These are phyloP conservation scores for Idaea dimidiata DNA, from an alignment of 2,888 invertebrate species.

Conservation along the genomic window DNA sequence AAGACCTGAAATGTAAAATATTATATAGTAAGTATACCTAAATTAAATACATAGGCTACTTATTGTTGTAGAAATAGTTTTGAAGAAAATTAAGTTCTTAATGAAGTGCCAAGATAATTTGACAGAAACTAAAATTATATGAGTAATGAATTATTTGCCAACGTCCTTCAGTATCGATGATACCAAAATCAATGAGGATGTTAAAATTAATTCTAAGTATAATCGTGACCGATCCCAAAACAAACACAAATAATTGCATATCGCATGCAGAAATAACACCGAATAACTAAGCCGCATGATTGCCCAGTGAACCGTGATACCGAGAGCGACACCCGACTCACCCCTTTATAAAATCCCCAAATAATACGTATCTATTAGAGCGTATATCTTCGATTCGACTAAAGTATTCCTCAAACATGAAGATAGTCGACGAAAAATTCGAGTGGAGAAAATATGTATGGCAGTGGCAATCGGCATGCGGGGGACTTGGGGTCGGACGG, in stretches of 20 bases:
- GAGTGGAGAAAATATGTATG: constrained; percentile 78
- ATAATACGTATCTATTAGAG: constrained; percentile 78
- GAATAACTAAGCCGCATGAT: constrained; percentile 48
- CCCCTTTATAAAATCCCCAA: constrained; percentile 65
- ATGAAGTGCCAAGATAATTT: no score
- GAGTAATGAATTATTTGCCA: no score
- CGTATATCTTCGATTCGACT: constrained; percentile 76
- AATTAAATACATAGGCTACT: no score
- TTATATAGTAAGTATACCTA: no score
- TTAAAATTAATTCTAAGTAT: neutral
- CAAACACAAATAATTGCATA: constrained; percentile 47
- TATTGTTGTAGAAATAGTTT: no score
- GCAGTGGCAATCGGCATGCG: constrained; percentile 67
- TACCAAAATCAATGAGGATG: neutral
- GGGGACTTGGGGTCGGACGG: constrained; percentile 55
- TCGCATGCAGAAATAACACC: constrained; percentile 53
- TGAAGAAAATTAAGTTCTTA: no score
- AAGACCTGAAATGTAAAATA: no score
- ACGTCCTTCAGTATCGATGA: no score
- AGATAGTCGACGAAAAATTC: constrained; percentile 79
- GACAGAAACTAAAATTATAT: no score
- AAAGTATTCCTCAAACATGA: constrained; percentile 79
- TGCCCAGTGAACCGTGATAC: constrained; percentile 47
- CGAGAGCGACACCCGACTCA: constrained; percentile 50
- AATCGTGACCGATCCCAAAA: constrained; percentile 8